A percentile compares a stretch with the other conserved stretches of the same genome.
Evolutionary conservation across 2,888 invertebrate species (phyloP).

Genomic region (Cynaeus angustus): DNA sequence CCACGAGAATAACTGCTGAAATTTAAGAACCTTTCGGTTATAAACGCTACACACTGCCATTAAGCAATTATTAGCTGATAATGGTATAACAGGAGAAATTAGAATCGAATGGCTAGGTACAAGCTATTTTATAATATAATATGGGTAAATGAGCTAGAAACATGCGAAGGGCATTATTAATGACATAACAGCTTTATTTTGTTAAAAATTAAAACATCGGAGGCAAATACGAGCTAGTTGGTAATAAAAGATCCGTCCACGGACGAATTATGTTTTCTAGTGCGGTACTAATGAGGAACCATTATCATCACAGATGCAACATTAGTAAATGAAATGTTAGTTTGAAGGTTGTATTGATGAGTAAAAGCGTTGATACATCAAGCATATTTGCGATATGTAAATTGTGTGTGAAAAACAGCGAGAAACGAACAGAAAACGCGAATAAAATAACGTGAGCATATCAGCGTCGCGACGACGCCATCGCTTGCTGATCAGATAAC

Average conservation of each 20-base stretch:
- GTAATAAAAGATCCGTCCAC: background rate
- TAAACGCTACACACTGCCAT: conserved; percentile 24
- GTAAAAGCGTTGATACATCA: conserved; percentile 29
- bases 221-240: too few species aligned
- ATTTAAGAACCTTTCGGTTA: background rate
- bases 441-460: conserved; percentile 48
- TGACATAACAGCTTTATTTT: conserved; percentile 40
- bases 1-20: background rate
- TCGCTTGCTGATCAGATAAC: conserved; percentile 52
- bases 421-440: conserved; percentile 42
- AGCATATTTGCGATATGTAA: conserved; percentile 45
- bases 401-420: conserved; percentile 41
- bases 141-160: conserved; percentile 38
- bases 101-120: conserved; percentile 39
- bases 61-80: conserved; percentile 42
- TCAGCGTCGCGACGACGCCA: conserved; percentile 49
- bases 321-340: background rate
- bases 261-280: background rate
- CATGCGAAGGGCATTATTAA: conserved; percentile 44
- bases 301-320: background rate
- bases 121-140: conserved; percentile 39
- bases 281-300: background rate
- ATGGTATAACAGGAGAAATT: conserved; percentile 37
- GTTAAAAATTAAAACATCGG: conserved; percentile 35
- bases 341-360: conserved; percentile 18